Percentiles rank a stretch among this genome's conserved stretches.
Conservation (phyloP, 2,797 vertebrate genomes). For the Heteromormyrus szaboi region DNA sequence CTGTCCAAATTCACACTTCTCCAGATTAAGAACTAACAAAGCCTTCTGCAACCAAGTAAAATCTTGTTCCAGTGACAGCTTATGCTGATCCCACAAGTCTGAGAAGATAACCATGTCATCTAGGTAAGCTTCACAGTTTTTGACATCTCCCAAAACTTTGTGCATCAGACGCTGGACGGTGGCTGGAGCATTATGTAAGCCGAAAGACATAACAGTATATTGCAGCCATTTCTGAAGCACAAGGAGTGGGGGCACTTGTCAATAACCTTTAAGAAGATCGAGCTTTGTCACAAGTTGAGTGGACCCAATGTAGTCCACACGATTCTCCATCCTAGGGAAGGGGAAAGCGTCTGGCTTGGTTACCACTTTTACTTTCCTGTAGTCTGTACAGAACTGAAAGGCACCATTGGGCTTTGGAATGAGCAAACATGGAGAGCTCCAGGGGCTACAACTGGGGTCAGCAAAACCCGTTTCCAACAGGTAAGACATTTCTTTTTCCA, state of each 20-base stretch:
- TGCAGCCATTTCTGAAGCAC: background rate
- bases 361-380: background rate
- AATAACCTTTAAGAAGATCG: background rate
- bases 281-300: background rate
- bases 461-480: background rate
- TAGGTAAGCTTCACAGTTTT: background rate
- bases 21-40: background rate
- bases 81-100: background rate
- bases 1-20: background rate
- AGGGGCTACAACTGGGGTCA: background rate
- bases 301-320: background rate
- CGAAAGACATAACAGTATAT: background rate
- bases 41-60: background rate
- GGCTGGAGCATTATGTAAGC: background rate
- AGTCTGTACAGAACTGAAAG: background rate
- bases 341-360: background rate
- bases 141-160: background rate
- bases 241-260: background rate
- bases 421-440: background rate
- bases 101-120: background rate
- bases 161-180: background rate
- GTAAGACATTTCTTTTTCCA: background rate
- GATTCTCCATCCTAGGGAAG: background rate
- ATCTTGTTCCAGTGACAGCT: background rate
- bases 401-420: background rate